These are phyloP conservation scores for Tetramorium parvispinum DNA, from an alignment of 1,140 invertebrate genomes.

Conservation along the genomic window DNA sequence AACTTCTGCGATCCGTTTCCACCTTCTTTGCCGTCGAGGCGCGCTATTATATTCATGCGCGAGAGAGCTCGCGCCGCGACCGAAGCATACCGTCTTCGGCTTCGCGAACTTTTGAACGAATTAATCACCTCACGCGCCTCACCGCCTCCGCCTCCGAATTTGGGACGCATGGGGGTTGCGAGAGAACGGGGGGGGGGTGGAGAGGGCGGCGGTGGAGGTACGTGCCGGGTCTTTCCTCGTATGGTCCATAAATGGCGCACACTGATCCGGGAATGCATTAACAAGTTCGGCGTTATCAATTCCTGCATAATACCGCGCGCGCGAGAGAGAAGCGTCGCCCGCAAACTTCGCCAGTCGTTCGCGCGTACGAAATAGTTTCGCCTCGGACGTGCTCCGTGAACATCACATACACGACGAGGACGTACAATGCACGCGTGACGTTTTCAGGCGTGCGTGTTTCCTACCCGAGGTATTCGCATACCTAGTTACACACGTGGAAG, in stretches of 20 bases:
- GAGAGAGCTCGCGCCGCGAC: slow-evolving; percentile 19
- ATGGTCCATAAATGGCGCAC: slow-evolving; percentile 72
- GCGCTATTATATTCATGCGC: slow-evolving; percentile 55
- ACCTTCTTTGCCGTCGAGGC: slow-evolving; percentile 33
- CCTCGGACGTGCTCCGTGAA: slow-evolving; percentile 27
- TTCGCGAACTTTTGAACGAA: slow-evolving; percentile 68
- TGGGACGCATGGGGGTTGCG: slow-evolving; percentile 22
- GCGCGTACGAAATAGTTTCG: slow-evolving; percentile 48
- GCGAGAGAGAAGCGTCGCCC: slow-evolving; percentile 66
- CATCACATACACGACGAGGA: slow-evolving; percentile 18
- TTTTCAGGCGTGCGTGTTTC: slow-evolving; percentile 53
- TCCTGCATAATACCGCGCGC: slow-evolving; percentile 71
- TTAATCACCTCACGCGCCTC: slow-evolving; percentile 66
- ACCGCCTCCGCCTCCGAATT: slow-evolving; percentile 51
- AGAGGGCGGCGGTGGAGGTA: background rate
- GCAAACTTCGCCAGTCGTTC: slow-evolving; percentile 71
- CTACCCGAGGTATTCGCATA: background rate
- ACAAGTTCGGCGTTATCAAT: slow-evolving; percentile 81
- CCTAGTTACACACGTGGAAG: background rate
- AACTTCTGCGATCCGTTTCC: slow-evolving; percentile 53
- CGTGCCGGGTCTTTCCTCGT: slow-evolving; percentile 56
- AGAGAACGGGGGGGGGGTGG: background rate
- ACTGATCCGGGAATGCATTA: slow-evolving; percentile 80
- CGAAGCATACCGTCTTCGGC: slow-evolving; percentile 35
- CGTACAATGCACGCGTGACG: slow-evolving; percentile 21